These are phyloP conservation scores for Cyanoderma ruficeps DNA, from an alignment of 2,113 vertebrate genomes.

Conservation along the genomic window DNA sequence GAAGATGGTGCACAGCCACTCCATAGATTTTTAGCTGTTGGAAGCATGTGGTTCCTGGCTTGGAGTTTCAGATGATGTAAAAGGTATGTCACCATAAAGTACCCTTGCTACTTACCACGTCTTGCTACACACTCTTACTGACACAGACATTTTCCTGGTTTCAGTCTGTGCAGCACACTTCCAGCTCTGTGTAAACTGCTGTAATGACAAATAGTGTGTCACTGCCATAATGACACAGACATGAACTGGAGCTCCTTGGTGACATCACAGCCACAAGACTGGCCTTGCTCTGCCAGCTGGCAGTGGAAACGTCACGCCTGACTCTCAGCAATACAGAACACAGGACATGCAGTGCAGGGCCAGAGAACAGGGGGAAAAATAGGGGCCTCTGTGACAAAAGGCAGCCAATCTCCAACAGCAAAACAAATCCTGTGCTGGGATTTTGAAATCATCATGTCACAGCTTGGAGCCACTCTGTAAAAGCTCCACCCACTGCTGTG, in stretches of 20 bases:
- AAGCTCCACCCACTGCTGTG: not conserved
- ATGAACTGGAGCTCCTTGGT: not conserved
- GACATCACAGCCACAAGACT: not conserved
- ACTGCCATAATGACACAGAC: not conserved
- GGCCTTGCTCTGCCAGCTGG: not conserved
- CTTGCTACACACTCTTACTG: not conserved
- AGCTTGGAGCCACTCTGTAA: not conserved
- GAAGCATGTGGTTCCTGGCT: not conserved
- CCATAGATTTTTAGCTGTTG: not conserved
- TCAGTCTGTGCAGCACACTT: not conserved
- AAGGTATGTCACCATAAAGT: accelerated
- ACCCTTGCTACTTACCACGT: too few relatives aligned
- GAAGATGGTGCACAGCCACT: not conserved
- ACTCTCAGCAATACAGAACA: not conserved
- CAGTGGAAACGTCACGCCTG: not conserved
- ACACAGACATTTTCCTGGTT: not conserved
- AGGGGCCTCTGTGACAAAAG: not conserved
- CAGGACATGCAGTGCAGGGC: accelerated
- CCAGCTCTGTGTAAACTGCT: not conserved
- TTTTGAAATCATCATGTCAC: not conserved
- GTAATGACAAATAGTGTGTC: not conserved
- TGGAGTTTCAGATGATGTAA: not conserved
- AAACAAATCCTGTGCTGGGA: not conserved
- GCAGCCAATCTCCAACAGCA: not conserved
- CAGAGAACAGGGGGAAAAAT: not conserved